Conservation (phyloP, 2,797 vertebrate genomes). For the Tamandua tetradactyla region DNA sequence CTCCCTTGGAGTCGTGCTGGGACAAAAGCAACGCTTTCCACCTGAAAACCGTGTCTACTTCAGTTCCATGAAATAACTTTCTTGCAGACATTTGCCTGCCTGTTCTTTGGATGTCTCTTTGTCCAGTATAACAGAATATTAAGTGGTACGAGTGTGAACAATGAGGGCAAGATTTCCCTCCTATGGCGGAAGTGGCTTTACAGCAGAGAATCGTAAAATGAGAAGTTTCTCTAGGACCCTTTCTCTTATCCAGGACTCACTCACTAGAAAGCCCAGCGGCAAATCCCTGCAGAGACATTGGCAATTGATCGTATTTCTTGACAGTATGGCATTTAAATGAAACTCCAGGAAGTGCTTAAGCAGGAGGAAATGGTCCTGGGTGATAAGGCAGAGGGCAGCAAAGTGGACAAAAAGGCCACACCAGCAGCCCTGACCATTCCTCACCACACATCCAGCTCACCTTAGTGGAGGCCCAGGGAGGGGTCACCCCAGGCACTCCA, state of each 20-base stretch:
- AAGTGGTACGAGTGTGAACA: fast-evolving
- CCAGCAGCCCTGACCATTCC: background rate
- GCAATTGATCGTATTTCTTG: background rate
- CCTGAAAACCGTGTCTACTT: background rate
- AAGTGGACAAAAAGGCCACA: background rate
- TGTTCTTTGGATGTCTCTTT: fast-evolving
- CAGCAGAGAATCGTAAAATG: background rate
- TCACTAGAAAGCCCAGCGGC: background rate
- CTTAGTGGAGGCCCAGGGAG: background rate
- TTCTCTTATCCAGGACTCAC: background rate
- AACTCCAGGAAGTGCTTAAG: background rate
- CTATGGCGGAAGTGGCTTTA: background rate
- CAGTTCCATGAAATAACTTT: background rate
- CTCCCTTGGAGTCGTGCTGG: background rate
- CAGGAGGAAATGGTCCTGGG: background rate
- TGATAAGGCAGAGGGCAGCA: too few species aligned
- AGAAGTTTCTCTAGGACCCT: background rate
- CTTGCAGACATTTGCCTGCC: background rate
- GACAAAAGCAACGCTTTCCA: background rate
- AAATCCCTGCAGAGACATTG: background rate
- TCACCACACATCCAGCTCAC: background rate
- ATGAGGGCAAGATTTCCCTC: fast-evolving
- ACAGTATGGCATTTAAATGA: background rate
- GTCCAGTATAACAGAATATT: background rate
- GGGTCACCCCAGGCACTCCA: fast-evolving